Evolutionary conservation across 2,888 invertebrate genomes (phyloP).

Genomic region (Baronia brevicornis): DNA sequence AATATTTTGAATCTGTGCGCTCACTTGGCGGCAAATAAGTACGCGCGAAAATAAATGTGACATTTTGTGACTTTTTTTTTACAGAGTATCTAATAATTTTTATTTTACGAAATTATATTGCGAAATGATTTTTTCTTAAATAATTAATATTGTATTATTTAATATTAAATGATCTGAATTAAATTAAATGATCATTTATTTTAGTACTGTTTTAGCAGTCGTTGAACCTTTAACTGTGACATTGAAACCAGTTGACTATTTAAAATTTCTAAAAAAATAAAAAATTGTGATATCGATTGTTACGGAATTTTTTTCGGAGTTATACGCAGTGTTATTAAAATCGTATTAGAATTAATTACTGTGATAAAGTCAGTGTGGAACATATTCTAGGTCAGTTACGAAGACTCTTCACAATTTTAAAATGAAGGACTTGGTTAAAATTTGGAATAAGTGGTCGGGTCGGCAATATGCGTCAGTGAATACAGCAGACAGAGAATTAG

Average conservation of each 20-base stretch:
- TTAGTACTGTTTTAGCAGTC: neutral
- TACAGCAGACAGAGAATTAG: slow-evolving; percentile 44
- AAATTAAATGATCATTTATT: no score
- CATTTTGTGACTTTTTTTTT: slow-evolving; percentile 18
- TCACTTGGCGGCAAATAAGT: slow-evolving; percentile 13
- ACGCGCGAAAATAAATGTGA: slow-evolving; percentile 19
- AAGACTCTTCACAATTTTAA: slow-evolving; percentile 22
- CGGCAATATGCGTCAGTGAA: slow-evolving; percentile 75
- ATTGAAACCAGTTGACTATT: slow-evolving; percentile 1
- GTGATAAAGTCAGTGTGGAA: slow-evolving; percentile 15
- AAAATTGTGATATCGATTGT: slow-evolving; percentile 1
- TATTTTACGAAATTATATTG: slow-evolving; percentile 5
- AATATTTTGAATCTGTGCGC: slow-evolving; percentile 15
- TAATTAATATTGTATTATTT: no score
- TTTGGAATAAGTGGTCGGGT: slow-evolving; percentile 72
- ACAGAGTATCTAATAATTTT: slow-evolving; percentile 10
- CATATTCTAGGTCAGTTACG: slow-evolving; percentile 6
- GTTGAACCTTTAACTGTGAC: slow-evolving; percentile 1
- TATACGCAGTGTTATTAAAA: slow-evolving; percentile 18
- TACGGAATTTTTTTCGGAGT: slow-evolving; percentile 1
- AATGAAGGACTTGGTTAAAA: slow-evolving; percentile 79
- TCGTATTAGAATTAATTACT: slow-evolving; percentile 14
- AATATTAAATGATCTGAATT: neutral
- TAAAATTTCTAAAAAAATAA: neutral
- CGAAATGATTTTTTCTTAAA: no score